Conservation (phyloP, 92 coral and sea anemone genomes). For the Hydrozoanthus gracilis region DNA sequence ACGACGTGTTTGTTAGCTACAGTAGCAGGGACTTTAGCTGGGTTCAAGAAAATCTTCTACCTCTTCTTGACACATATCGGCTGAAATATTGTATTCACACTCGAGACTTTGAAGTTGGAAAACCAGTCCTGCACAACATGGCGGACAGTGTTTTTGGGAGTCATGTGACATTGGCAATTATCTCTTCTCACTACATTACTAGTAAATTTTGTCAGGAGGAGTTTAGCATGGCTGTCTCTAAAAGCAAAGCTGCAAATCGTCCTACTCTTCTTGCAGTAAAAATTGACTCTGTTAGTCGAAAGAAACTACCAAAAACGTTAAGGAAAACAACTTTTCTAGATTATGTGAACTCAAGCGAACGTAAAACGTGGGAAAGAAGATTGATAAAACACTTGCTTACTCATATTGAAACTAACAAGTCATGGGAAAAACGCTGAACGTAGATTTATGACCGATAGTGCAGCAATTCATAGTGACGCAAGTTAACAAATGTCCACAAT, state of each 20-base stretch:
- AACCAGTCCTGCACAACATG: slow-evolving; percentile 34
- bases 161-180: slow-evolving; percentile 49
- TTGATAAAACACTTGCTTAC: slow-evolving; percentile 32
- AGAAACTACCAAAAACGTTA: slow-evolving; percentile 42
- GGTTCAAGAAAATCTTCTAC: slow-evolving; percentile 37
- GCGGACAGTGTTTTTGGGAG: slow-evolving; percentile 38
- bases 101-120: slow-evolving; percentile 31
- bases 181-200: slow-evolving; percentile 56
- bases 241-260: slow-evolving; percentile 33
- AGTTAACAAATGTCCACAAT: too few species aligned
- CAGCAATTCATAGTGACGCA: too few species aligned
- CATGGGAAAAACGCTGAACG: neutral
- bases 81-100: slow-evolving; percentile 35
- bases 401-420: slow-evolving; percentile 27
- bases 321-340: slow-evolving; percentile 51
- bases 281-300: slow-evolving; percentile 50
- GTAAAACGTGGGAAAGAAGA: slow-evolving; percentile 55
- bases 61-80: slow-evolving; percentile 22
- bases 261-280: slow-evolving; percentile 48
- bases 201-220: slow-evolving; percentile 64
- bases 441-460: neutral
- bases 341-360: slow-evolving; percentile 42
- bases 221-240: slow-evolving; percentile 58
- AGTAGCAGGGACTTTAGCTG: slow-evolving; percentile 33
- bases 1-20: slow-evolving; percentile 42